Evolutionary conservation across 92 coral and sea anemone species (phyloP).

Genomic region (Muricea muricata): DNA sequence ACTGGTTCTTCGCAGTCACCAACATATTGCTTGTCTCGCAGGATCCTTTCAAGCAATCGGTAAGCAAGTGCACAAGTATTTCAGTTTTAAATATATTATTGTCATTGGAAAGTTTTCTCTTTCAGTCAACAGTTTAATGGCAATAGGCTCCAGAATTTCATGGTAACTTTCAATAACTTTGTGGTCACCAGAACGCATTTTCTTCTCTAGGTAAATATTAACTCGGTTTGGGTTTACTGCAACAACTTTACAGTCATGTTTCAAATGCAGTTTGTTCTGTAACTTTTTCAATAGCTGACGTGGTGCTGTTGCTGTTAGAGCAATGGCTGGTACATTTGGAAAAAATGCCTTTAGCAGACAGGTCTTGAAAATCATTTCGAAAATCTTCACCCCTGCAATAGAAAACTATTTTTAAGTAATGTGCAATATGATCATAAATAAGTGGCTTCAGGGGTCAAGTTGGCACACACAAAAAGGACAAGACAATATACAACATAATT

Average conservation of each 20-base stretch:
- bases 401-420: background rate
- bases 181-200: conserved; percentile 52
- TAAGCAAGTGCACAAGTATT: conserved; percentile 43
- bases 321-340: background rate
- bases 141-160: conserved; percentile 39
- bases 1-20: too few relatives aligned
- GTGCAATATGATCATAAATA: background rate
- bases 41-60: background rate
- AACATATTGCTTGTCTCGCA: background rate
- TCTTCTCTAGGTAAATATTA: conserved; percentile 65
- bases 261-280: conserved; percentile 44
- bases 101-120: conserved; percentile 47
- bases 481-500: too few relatives aligned
- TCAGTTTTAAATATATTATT: conserved; percentile 38
- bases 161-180: conserved; percentile 58
- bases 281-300: background rate
- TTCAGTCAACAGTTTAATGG: conserved; percentile 19
- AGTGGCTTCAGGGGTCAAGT: background rate
- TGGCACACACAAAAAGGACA: too few relatives aligned
- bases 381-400: background rate
- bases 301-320: background rate
- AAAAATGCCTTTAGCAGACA: background rate
- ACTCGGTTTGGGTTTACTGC: conserved; percentile 61
- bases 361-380: background rate
- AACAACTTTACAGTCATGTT: conserved; percentile 45